These are phyloP conservation scores for Ethmia dodecea DNA, from an alignment of 2,888 invertebrate genomes.

Conservation along the genomic window DNA sequence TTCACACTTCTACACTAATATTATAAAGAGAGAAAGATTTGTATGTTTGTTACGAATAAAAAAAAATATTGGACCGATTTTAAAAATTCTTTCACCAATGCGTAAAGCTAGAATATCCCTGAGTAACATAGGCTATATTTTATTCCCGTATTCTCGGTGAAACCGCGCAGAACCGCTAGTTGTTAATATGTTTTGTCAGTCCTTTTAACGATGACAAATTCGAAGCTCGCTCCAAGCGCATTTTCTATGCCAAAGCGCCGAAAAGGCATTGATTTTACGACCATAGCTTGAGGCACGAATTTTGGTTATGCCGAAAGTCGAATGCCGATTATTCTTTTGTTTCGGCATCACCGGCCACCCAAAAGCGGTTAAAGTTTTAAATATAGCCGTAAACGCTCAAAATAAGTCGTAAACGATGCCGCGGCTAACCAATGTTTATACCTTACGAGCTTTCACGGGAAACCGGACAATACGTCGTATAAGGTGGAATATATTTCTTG, in stretches of 20 bases:
- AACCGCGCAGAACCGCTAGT: too few relatives aligned
- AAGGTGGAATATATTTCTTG: too few relatives aligned
- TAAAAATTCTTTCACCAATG: too few relatives aligned
- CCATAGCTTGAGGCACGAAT: conserved; percentile 1
- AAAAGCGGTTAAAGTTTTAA: conserved; percentile 1
- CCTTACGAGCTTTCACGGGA: conserved; percentile 1
- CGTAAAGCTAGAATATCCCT: too few relatives aligned
- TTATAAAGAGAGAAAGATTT: too few relatives aligned
- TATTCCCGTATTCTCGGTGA: too few relatives aligned
- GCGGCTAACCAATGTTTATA: conserved; percentile 2
- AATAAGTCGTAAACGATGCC: conserved; percentile 3
- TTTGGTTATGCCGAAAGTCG: neutral
- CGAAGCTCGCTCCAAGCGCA: neutral
- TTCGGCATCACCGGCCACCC: conserved; percentile 1
- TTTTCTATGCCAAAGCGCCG: conserved; percentile 1
- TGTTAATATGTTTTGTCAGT: too few relatives aligned
- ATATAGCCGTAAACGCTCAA: conserved; percentile 5
- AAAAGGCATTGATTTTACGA: conserved; percentile 3
- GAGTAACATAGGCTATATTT: too few relatives aligned
- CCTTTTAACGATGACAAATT: too few relatives aligned
- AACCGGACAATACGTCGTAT: too few relatives aligned
- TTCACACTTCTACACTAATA: too few relatives aligned
- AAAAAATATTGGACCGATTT: too few relatives aligned
- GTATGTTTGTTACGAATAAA: neutral
- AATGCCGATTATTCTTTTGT: conserved; percentile 2